Evolutionary conservation across 2,113 vertebrate species (phyloP).

Genomic region (Elgaria multicarinata): DNA sequence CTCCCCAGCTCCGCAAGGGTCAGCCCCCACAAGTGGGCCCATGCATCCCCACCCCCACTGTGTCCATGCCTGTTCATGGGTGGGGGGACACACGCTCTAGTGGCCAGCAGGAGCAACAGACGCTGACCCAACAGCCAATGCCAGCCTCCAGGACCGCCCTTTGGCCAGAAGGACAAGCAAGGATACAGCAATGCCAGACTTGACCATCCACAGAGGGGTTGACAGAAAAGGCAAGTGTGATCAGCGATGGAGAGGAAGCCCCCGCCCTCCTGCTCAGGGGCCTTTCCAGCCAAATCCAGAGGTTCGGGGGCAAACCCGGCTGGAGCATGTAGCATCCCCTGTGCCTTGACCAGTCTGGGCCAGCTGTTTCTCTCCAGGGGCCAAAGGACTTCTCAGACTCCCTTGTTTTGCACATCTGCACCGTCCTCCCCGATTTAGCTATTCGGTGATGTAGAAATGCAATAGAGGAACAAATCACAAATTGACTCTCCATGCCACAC

Average conservation of each 20-base stretch:
- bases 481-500: not conserved
- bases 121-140: no score
- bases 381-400: not conserved
- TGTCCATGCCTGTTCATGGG: not conserved
- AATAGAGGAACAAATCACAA: no score
- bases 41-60: no score
- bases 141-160: no score
- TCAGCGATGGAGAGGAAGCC: not conserved
- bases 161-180: not conserved
- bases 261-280: not conserved
- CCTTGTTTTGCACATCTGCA: not conserved
- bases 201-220: not conserved
- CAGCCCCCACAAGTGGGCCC: not conserved
- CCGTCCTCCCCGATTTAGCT: no score
- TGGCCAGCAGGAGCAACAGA: no score
- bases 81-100: no score
- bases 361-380: not conserved
- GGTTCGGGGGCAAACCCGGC: not conserved
- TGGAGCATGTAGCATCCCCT: no score
- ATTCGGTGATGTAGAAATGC: no score
- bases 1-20: not conserved
- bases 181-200: fast-evolving
- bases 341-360: no score
- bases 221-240: not conserved
- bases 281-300: not conserved